Conservation (phyloP, 2,797 vertebrate species). For the Coregonus sp. region DNA sequence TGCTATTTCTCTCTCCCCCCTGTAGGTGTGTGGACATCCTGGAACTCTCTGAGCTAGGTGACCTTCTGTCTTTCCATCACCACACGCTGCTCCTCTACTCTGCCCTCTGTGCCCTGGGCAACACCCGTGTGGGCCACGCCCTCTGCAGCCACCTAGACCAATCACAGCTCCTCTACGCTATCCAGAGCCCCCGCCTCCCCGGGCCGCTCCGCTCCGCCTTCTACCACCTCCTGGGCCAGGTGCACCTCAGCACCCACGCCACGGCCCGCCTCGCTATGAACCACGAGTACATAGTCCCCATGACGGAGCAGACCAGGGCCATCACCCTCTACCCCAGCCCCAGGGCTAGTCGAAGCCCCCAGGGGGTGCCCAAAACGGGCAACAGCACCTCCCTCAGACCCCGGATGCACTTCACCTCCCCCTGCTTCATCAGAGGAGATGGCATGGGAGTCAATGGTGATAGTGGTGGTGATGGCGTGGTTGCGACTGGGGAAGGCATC, state of each 20-base stretch:
- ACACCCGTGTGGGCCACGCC: constrained; percentile 88
- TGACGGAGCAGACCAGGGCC: constrained; percentile 85
- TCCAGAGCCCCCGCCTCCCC: constrained; percentile 86
- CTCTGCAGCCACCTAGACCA: constrained; percentile 94
- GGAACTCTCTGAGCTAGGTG: constrained; percentile 87
- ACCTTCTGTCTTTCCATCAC: constrained; percentile 87
- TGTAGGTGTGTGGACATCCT: constrained; percentile 90
- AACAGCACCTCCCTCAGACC: constrained; percentile 87
- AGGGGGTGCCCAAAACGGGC: constrained; percentile 78
- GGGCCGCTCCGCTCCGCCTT: constrained; percentile 86
- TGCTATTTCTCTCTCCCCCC: background rate
- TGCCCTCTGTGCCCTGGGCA: constrained; percentile 88
- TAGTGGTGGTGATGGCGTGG: background rate
- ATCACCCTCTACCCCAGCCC: constrained; percentile 80
- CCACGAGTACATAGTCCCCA: constrained; percentile 92
- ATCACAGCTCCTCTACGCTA: constrained; percentile 87
- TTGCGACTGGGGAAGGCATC: constrained; percentile 60
- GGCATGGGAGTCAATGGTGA: constrained; percentile 23
- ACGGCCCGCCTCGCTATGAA: constrained; percentile 88
- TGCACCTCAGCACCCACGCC: constrained; percentile 84
- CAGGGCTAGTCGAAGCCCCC: constrained; percentile 59
- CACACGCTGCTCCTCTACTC: constrained; percentile 91
- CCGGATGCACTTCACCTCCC: constrained; percentile 81
- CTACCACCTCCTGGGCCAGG: constrained; percentile 88
- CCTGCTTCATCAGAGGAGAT: constrained; percentile 81